These are phyloP conservation scores for Triops longicaudatus DNA, from an alignment of 1,140 invertebrate genomes.

Conservation along the genomic window DNA sequence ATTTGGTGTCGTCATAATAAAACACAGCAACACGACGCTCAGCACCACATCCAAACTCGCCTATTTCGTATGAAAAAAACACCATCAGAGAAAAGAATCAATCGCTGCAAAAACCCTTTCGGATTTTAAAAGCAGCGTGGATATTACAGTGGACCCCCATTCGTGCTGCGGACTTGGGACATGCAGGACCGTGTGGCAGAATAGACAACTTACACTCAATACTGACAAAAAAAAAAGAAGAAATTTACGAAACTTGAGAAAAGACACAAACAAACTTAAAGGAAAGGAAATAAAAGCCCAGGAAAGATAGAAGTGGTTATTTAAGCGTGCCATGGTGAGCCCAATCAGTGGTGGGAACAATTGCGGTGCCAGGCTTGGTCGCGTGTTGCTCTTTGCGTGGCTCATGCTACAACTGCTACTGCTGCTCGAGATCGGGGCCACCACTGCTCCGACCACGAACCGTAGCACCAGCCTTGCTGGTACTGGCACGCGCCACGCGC, in stretches of 20 bases:
- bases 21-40: background rate
- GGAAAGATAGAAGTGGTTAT: background rate
- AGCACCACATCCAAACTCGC: background rate
- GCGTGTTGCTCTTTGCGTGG: slow-evolving; percentile 1
- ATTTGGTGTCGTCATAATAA: background rate
- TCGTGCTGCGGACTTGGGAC: background rate
- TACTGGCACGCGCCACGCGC: slow-evolving; percentile 8
- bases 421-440: background rate
- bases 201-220: background rate
- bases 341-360: slow-evolving; percentile 14
- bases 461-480: background rate
- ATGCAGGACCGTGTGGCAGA: background rate
- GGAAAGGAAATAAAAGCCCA: background rate
- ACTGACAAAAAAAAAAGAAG: background rate
- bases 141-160: background rate
- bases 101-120: background rate
- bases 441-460: slow-evolving; percentile 9
- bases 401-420: slow-evolving; percentile 7
- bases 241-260: background rate
- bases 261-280: background rate
- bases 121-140: background rate
- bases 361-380: background rate
- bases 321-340: slow-evolving; percentile 10
- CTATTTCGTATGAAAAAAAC: background rate
- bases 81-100: background rate